Percentiles rank a stretch among this genome's conserved stretches.
Conservation (phyloP, 2,113 vertebrate genomes). For the Oryzias melastigma region DNA sequence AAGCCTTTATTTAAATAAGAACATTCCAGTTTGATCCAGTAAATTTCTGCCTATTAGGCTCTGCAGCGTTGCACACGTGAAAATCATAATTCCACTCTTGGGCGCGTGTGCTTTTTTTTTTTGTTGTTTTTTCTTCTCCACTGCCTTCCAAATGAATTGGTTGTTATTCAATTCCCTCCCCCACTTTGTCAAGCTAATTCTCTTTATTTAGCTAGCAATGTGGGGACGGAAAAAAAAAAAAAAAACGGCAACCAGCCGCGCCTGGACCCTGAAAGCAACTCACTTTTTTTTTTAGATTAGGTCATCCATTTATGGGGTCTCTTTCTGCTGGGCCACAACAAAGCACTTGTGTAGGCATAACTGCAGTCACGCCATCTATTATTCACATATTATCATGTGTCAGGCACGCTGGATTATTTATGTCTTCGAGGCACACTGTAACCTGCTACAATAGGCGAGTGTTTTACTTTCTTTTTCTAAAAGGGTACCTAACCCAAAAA, state of each 20-base stretch:
- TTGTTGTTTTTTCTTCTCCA: conserved; percentile 9
- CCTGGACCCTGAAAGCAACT: conserved; percentile 44
- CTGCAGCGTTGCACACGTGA: conserved; percentile 66
- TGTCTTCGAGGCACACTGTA: conserved; percentile 47
- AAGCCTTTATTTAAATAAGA: conserved; percentile 66
- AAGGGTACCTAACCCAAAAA: conserved; percentile 7
- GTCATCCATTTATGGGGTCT: conserved; percentile 65
- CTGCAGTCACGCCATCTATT: conserved; percentile 70
- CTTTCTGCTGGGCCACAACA: conserved; percentile 44
- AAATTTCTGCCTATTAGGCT: conserved; percentile 63
- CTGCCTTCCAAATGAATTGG: conserved; percentile 62
- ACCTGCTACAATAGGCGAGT: conserved; percentile 27
- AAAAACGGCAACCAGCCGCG: conserved; percentile 13
- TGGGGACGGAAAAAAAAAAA: conserved; percentile 5
- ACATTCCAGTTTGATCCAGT: conserved; percentile 74
- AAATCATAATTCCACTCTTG: conserved; percentile 67
- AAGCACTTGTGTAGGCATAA: conserved; percentile 56
- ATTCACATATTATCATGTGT: conserved; percentile 76
- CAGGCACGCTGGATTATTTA: conserved; percentile 70
- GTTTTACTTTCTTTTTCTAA: conserved; percentile 20
- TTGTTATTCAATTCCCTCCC: conserved; percentile 65
- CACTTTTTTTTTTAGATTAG: conserved; percentile 64
- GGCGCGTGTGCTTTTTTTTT: conserved; percentile 29
- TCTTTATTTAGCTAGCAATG: conserved; percentile 64
- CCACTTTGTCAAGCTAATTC: conserved; percentile 71